phyloP scores from a whole-genome alignment of 2,113 vertebrate genomes.

The Rhinogobius similis region DNA sequence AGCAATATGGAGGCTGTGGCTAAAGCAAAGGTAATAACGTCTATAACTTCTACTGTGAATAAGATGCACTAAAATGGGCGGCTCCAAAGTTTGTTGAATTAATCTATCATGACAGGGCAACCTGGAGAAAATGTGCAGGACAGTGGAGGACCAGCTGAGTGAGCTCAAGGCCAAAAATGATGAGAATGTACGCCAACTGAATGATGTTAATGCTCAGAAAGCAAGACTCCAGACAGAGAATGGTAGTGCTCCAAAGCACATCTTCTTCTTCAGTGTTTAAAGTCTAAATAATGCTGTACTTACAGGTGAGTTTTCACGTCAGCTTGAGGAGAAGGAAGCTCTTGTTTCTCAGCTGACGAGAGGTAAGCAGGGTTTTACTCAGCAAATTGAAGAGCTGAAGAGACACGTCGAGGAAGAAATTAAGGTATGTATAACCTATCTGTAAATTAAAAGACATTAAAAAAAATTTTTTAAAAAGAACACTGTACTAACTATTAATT shows the following conservation, averaged over 20 bases:
- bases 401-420: constrained; percentile 85
- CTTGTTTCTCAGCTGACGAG: constrained; percentile 83
- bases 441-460: neutral
- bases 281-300: neutral
- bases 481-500: neutral
- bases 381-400: constrained; percentile 85
- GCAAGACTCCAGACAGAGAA: constrained; percentile 68
- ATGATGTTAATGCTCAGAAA: constrained; percentile 53
- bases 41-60: constrained; percentile 8
- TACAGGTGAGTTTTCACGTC: constrained; percentile 79
- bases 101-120: constrained; percentile 72
- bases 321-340: constrained; percentile 83
- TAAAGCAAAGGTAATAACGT: constrained; percentile 84
- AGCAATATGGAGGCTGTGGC: constrained; percentile 68
- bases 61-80: neutral
- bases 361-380: constrained; percentile 81
- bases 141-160: constrained; percentile 88
- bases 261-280: neutral
- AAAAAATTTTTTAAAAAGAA: no score
- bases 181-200: constrained; percentile 66
- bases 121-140: constrained; percentile 87
- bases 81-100: no score
- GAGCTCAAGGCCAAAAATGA: constrained; percentile 81
- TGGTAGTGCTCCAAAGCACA: constrained; percentile 28
- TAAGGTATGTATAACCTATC: constrained; percentile 54